Evolutionary conservation across 2,797 vertebrate species (phyloP).

Genomic region (Acestrorhynchus altus): DNA sequence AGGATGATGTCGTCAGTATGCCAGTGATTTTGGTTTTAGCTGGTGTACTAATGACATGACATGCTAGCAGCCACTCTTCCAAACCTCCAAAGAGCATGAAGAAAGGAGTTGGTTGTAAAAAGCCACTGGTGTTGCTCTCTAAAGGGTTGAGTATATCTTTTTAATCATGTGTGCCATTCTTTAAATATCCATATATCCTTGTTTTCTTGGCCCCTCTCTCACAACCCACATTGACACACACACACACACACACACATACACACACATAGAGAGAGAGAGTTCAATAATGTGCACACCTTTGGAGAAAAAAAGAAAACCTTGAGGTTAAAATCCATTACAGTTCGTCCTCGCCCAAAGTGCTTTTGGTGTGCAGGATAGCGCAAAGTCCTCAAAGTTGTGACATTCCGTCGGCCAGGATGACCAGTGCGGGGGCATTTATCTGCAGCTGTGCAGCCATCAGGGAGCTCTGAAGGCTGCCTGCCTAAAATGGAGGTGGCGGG

Average conservation of each 20-base stretch:
- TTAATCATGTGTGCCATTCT: too few relatives aligned
- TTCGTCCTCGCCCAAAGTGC: conserved; percentile 50
- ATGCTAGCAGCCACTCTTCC: too few relatives aligned
- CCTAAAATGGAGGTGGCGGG: conserved; percentile 62
- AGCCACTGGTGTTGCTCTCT: too few relatives aligned
- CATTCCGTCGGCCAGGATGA: conserved; percentile 48
- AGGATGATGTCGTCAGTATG: too few relatives aligned
- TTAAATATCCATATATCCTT: too few relatives aligned
- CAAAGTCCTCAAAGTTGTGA: conserved; percentile 54
- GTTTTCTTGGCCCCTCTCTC: too few relatives aligned
- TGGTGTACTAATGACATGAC: too few relatives aligned
- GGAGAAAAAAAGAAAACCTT: background rate
- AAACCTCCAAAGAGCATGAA: too few relatives aligned
- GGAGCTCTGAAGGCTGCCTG: conserved; percentile 40
- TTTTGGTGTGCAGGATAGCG: conserved; percentile 44
- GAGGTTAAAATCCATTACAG: conserved; percentile 55
- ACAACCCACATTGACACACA: background rate
- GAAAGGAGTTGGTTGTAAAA: too few relatives aligned
- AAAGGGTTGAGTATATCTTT: too few relatives aligned
- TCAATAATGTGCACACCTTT: background rate
- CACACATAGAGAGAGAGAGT: too few relatives aligned
- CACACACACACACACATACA: background rate
- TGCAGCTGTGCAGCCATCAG: conserved; percentile 52
- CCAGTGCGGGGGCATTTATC: conserved; percentile 57
- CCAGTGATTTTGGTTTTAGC: too few relatives aligned